Conservation (phyloP, 2,113 vertebrate species). For the Pluvianellus socialis region DNA sequence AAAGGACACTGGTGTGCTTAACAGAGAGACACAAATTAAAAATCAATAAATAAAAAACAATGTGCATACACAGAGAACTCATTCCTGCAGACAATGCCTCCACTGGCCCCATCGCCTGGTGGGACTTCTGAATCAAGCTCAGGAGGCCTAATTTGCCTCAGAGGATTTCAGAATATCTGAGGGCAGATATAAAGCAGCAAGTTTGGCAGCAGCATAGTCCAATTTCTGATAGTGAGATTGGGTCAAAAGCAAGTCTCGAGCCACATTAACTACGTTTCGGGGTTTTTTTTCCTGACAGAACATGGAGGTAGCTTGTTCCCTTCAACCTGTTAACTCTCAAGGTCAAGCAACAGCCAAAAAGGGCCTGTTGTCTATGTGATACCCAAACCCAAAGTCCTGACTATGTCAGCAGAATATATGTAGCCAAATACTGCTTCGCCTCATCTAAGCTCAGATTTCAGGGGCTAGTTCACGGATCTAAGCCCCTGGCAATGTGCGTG, state of each 20-base stretch:
- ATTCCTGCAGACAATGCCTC: neutral
- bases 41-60: neutral
- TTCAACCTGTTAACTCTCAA: constrained; percentile 39
- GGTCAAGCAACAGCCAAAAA: constrained; percentile 56
- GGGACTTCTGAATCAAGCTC: neutral
- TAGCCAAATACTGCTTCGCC: constrained; percentile 47
- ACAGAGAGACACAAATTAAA: neutral
- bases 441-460: constrained; percentile 56
- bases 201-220: neutral
- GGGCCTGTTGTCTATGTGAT: constrained; percentile 47
- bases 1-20: neutral
- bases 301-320: neutral
- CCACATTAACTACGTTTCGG: neutral
- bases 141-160: neutral
- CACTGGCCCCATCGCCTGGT: neutral
- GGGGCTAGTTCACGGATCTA: constrained; percentile 36
- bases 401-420: constrained; percentile 55
- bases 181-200: neutral
- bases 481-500: constrained; percentile 24
- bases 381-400: constrained; percentile 49
- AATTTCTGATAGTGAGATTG: neutral
- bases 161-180: neutral
- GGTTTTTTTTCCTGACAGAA: neutral
- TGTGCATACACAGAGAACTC: neutral
- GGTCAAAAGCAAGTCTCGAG: neutral